Evolutionary conservation across 2,797 vertebrate genomes (phyloP).

Genomic region (Sparus aurata): DNA sequence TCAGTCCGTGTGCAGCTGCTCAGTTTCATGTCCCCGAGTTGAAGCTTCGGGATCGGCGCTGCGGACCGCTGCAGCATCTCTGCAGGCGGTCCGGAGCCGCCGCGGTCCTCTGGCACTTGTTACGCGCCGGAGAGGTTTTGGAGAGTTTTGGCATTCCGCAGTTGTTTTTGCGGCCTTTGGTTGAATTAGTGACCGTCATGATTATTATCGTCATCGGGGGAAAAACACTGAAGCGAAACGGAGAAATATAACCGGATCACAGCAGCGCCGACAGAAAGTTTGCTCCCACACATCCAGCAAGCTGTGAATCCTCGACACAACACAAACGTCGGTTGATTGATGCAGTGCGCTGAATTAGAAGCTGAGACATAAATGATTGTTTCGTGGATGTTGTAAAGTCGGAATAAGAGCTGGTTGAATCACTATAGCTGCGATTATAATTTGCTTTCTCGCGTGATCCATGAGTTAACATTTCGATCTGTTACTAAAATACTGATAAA

Average conservation of each 20-base stretch:
- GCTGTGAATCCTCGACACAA: not conserved
- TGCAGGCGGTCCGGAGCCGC: not conserved
- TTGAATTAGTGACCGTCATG: not conserved
- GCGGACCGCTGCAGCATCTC: conserved; percentile 15
- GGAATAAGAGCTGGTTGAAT: not conserved
- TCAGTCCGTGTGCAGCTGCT: not conserved
- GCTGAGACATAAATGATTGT: not conserved
- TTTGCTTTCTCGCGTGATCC: not conserved
- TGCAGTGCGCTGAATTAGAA: not conserved
- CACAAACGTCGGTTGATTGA: not conserved
- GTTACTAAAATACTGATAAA: not conserved
- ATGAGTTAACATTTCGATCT: not conserved
- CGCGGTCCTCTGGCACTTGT: conserved; percentile 54
- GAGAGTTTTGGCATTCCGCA: not conserved
- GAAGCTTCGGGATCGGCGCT: not conserved
- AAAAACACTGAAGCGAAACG: not conserved
- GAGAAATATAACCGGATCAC: not conserved
- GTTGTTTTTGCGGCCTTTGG: not conserved
- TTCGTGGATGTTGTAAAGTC: rapidly evolving
- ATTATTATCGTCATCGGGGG: not conserved
- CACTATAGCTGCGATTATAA: not conserved
- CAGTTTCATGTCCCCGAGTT: not conserved
- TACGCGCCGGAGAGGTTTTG: conserved; percentile 50
- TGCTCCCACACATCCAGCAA: not conserved
- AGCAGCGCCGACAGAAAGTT: not conserved